Percentiles rank a stretch among this genome's conserved stretches.
Evolutionary conservation across 1,140 invertebrate genomes (phyloP).

Genomic region (Achatina immaculata): DNA sequence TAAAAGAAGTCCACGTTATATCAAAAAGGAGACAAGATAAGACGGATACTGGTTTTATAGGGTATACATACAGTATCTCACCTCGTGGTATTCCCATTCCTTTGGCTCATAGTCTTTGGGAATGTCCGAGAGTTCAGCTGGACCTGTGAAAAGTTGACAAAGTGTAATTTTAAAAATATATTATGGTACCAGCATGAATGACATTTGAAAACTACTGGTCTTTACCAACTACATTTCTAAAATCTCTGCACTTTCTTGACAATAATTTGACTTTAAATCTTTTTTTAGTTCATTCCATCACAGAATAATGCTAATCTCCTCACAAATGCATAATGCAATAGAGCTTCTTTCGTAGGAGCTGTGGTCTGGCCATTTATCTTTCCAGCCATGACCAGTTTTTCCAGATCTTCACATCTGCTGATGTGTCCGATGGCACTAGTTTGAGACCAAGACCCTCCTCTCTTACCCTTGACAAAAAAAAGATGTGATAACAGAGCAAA

Average conservation of each 20-base stretch:
- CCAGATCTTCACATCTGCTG: too few species aligned
- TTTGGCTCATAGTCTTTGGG: slow-evolving; percentile 61
- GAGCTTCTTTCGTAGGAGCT: neutral
- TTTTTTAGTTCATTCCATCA: neutral
- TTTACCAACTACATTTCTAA: neutral
- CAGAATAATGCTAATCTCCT: neutral
- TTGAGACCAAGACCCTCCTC: neutral
- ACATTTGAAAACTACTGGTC: neutral
- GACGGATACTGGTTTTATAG: too few species aligned
- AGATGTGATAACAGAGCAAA: neutral
- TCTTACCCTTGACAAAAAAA: neutral
- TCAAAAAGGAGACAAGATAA: too few species aligned
- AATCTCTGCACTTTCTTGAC: neutral
- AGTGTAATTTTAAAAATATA: neutral
- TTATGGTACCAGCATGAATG: neutral
- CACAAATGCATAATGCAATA: neutral
- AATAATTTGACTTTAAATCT: neutral
- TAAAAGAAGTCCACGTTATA: too few species aligned
- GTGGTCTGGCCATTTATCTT: neutral
- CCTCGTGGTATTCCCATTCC: slow-evolving; percentile 59
- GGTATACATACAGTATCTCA: slow-evolving; percentile 21
- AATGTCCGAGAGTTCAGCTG: slow-evolving; percentile 57
- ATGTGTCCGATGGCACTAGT: neutral
- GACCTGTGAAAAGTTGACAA: slow-evolving; percentile 44
- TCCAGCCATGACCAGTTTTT: too few species aligned